phyloP scores from a whole-genome alignment of 2,888 invertebrate species.

The Glyphotaelius pellucidus region DNA sequence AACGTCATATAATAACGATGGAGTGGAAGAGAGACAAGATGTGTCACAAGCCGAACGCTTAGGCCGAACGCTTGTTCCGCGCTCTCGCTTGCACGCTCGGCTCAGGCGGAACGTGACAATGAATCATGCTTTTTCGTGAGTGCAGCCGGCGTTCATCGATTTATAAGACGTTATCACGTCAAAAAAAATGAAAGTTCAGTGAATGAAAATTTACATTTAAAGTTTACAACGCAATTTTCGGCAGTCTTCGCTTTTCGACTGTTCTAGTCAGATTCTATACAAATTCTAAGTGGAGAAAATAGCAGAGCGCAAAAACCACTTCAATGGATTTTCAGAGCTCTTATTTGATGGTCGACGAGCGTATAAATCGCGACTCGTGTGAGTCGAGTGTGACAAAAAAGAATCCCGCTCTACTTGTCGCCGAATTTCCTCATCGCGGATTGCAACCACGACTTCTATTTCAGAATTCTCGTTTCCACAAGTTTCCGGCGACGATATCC shows the following conservation, averaged over 20 bases:
- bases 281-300: not conserved
- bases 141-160: no score
- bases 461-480: not conserved
- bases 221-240: not conserved
- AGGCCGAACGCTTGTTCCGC: no score
- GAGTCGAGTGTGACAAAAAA: not conserved
- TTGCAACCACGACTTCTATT: constrained; percentile 8
- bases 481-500: not conserved
- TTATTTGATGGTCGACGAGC: not conserved
- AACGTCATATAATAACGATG: no score
- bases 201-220: not conserved
- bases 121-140: no score
- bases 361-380: not conserved
- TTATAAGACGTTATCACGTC: no score
- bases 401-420: not conserved
- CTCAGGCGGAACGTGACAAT: no score
- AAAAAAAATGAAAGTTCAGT: not conserved
- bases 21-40: no score
- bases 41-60: no score
- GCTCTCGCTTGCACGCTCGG: no score
- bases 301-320: not conserved
- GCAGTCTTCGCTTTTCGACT: not conserved
- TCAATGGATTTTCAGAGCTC: not conserved
- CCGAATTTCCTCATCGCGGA: not conserved
- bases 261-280: not conserved